A percentile compares a stretch with the other conserved stretches of the same genome.
These are phyloP conservation scores for Gorsachius magnificus DNA, from an alignment of 2,797 vertebrate genomes.

Conservation along the genomic window DNA sequence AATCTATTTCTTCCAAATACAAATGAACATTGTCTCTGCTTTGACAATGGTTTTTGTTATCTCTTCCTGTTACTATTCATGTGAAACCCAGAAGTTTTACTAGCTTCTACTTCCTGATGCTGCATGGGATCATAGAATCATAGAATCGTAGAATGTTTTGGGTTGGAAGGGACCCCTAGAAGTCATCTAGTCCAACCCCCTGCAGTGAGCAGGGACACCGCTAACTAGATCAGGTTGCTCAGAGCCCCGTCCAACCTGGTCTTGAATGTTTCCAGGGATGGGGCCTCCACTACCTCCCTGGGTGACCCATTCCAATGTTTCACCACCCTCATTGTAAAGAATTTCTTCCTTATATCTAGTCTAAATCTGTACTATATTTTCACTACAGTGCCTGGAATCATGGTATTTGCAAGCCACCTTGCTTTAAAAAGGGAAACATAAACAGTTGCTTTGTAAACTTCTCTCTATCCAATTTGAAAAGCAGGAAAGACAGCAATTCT, in stretches of 20 bases:
- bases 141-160: no score
- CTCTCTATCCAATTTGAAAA: background rate
- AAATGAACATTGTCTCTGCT: background rate
- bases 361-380: background rate
- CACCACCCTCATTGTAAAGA: no score
- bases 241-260: no score
- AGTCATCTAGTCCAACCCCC: no score
- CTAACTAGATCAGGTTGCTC: no score
- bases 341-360: no score
- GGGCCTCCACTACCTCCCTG: no score
- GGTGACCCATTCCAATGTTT: no score
- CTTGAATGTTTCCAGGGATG: no score
- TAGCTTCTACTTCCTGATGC: background rate
- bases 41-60: background rate
- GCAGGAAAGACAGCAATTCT: background rate
- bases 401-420: background rate
- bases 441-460: background rate
- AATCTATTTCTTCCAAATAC: background rate
- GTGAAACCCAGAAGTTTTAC: background rate
- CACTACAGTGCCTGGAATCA: background rate
- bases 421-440: background rate
- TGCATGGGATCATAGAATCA: background rate
- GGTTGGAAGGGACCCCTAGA: no score
- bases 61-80: background rate
- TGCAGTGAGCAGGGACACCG: no score